These are phyloP conservation scores for Plecotus auritus DNA, from an alignment of 2,113 vertebrate species.

Conservation along the genomic window DNA sequence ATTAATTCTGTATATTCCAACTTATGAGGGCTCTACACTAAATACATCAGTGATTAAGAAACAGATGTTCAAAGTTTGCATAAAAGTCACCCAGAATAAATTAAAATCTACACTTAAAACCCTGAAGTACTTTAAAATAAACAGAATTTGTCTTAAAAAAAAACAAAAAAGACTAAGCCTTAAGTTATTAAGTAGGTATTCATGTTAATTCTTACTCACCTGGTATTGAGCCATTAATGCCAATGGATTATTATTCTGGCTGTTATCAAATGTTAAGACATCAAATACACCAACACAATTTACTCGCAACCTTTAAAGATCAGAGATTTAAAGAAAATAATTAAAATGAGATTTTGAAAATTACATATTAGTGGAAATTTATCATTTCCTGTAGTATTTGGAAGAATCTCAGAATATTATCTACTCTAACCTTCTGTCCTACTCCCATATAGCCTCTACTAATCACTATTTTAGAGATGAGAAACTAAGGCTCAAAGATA, in stretches of 20 bases:
- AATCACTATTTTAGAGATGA: background rate
- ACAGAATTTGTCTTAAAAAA: background rate
- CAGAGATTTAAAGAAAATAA: constrained; percentile 58
- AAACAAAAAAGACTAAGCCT: background rate
- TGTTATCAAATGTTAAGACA: constrained; percentile 99
- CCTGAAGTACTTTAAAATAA: constrained; percentile 30
- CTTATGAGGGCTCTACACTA: background rate
- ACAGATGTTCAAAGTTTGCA: background rate
- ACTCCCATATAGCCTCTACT: background rate
- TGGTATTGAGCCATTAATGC: constrained; percentile 99
- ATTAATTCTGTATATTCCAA: background rate
- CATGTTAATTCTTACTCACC: constrained; percentile 81
- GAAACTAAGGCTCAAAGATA: background rate
- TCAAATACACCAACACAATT: constrained; percentile 98
- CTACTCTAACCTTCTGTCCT: background rate
- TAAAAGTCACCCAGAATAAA: constrained; percentile 13
- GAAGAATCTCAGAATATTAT: background rate
- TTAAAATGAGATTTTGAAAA: background rate
- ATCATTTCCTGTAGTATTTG: background rate
- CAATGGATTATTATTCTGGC: constrained; percentile 97
- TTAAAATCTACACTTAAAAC: background rate
- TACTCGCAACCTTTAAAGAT: constrained; percentile 91
- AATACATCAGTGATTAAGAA: background rate
- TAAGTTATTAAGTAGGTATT: background rate
- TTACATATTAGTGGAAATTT: background rate